A percentile compares a stretch with the other conserved stretches of the same genome.
phyloP scores from a whole-genome alignment of 1,140 invertebrate species.

The Homarus americanus region DNA sequence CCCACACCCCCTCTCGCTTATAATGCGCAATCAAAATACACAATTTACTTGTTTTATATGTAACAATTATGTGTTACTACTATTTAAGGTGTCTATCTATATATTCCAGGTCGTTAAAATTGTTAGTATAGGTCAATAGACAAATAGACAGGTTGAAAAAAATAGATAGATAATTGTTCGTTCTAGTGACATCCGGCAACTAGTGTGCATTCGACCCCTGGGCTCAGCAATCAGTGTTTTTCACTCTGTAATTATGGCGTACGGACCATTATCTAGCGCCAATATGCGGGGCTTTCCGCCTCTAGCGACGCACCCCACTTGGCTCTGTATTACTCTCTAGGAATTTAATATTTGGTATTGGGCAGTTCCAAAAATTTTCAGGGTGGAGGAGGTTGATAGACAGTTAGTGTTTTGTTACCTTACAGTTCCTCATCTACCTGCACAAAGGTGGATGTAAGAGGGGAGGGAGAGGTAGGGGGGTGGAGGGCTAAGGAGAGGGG shows the following conservation, averaged over 20 bases:
- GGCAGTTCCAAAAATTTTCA: slow-evolving; percentile 28
- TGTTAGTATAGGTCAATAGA: slow-evolving; percentile 19
- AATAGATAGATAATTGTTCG: slow-evolving; percentile 35
- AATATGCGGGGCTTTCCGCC: slow-evolving; percentile 52
- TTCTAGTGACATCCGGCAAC: slow-evolving; percentile 40
- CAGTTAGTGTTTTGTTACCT: too few relatives aligned
- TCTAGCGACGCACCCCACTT: slow-evolving; percentile 59
- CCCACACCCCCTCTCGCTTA: too few relatives aligned
- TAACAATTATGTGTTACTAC: slow-evolving; percentile 16
- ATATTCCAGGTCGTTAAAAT: not conserved
- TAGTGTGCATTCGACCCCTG: slow-evolving; percentile 42
- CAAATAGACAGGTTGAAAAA: slow-evolving; percentile 39
- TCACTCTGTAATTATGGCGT: slow-evolving; percentile 64
- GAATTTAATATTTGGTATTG: slow-evolving; percentile 65
- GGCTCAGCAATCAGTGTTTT: slow-evolving; percentile 60
- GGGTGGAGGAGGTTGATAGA: too few relatives aligned
- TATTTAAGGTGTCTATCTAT: slow-evolving; percentile 15
- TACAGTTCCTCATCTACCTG: too few relatives aligned
- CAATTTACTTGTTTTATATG: slow-evolving; percentile 35
- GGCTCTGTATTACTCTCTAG: slow-evolving; percentile 49
- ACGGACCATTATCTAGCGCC: slow-evolving; percentile 47
- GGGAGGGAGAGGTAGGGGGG: not conserved
- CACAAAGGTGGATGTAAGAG: too few relatives aligned
- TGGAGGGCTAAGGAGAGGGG: not conserved
- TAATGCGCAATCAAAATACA: slow-evolving; percentile 41